Conservation (phyloP, 2,113 vertebrate genomes). For the Lycocorax pyrrhopterus region DNA sequence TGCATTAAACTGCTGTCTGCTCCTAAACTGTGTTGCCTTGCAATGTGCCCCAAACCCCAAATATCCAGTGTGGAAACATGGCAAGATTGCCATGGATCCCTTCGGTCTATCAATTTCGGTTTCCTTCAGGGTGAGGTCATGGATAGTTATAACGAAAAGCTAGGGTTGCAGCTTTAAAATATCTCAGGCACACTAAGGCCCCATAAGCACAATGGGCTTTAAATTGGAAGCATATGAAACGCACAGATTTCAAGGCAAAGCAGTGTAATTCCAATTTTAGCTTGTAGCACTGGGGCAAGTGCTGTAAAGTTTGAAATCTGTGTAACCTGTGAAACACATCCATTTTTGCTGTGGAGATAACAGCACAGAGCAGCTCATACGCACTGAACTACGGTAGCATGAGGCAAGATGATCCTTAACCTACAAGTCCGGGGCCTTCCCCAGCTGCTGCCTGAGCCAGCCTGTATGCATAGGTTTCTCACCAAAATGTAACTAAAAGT, state of each 20-base stretch:
- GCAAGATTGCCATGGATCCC: background rate
- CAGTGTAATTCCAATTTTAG: constrained; percentile 25
- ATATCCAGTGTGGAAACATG: background rate
- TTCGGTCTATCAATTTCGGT: background rate
- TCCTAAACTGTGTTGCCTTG: background rate
- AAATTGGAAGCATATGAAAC: background rate
- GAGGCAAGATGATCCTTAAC: constrained; percentile 26
- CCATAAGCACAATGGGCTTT: background rate
- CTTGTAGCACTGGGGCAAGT: constrained; percentile 4
- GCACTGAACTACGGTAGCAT: background rate
- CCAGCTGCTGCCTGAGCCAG: background rate
- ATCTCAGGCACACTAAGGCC: background rate
- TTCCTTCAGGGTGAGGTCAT: background rate
- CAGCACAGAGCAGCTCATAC: background rate
- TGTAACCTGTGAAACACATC: constrained; percentile 23
- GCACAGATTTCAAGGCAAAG: constrained; percentile 27
- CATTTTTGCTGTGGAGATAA: background rate
- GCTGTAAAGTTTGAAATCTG: constrained; percentile 17
- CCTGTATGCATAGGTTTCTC: constrained; percentile 23
- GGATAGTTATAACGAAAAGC: background rate
- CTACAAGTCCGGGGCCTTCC: background rate
- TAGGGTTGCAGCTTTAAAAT: background rate
- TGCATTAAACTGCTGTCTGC: background rate
- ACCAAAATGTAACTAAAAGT: constrained; percentile 61
- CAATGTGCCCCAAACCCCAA: background rate